Percentiles rank a stretch among this genome's conserved stretches.
Evolutionary conservation across 2,888 invertebrate genomes (phyloP).

Genomic region (Archips xylosteana): DNA sequence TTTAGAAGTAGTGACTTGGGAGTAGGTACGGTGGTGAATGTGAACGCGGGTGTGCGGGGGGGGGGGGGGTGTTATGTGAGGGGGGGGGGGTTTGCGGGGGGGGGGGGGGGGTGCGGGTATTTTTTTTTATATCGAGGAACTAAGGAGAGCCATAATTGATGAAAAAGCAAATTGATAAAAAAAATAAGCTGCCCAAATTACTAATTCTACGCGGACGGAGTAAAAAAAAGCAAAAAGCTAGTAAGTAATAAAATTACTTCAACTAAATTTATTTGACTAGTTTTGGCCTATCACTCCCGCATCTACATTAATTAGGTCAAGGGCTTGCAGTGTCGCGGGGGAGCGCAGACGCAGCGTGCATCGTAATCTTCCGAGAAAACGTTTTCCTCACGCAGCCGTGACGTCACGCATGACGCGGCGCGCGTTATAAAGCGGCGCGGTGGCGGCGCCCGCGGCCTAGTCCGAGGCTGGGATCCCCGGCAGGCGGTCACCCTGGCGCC

Average conservation of each 20-base stretch:
- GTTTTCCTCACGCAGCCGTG: slow-evolving; percentile 77
- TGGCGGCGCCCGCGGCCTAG: slow-evolving; percentile 70
- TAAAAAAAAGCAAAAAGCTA: too few species aligned
- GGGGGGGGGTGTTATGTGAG: too few species aligned
- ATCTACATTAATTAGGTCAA: slow-evolving; percentile 6
- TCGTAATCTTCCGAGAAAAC: slow-evolving; percentile 71
- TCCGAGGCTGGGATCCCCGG: slow-evolving; percentile 46
- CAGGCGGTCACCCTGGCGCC: slow-evolving; percentile 65
- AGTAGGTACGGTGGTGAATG: too few species aligned
- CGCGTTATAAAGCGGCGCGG: slow-evolving; percentile 60
- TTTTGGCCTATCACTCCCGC: neutral
- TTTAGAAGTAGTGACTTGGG: too few species aligned
- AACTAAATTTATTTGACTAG: neutral
- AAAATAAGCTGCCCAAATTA: too few species aligned
- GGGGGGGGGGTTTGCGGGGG: too few species aligned
- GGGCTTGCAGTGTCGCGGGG: slow-evolving; percentile 24
- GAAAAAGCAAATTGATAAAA: too few species aligned
- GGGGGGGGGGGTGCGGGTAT: too few species aligned
- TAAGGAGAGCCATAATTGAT: too few species aligned
- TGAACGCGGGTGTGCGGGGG: too few species aligned
- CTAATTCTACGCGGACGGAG: too few species aligned
- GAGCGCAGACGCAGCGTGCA: slow-evolving; percentile 54
- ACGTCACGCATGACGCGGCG: slow-evolving; percentile 76
- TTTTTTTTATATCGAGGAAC: too few species aligned
- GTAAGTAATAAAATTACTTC: neutral